Conservation (phyloP, 2,888 invertebrate genomes). For the Prosopocoilus inquinatus region DNA sequence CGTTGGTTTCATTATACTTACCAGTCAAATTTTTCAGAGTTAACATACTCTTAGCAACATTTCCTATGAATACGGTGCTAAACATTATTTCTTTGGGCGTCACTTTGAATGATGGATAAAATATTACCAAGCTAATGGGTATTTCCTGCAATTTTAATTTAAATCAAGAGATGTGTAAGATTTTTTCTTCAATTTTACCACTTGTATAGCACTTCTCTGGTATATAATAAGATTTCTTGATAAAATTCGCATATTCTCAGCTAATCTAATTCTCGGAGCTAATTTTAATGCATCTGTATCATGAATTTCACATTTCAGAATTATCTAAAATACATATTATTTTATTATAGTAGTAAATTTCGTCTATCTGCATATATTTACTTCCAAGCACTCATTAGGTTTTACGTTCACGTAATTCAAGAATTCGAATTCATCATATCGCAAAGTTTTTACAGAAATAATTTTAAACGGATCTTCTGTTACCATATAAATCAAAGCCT, state of each 20-base stretch:
- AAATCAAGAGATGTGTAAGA: background rate
- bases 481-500: slow-evolving; percentile 27
- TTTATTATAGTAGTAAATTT: background rate
- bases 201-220: no score
- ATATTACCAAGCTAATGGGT: slow-evolving; percentile 31
- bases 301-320: no score
- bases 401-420: slow-evolving; percentile 9
- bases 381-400: slow-evolving; percentile 24
- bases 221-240: no score
- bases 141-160: slow-evolving; percentile 26
- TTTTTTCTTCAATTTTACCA: no score
- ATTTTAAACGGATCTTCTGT: slow-evolving; percentile 30
- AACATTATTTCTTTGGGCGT: slow-evolving; percentile 33
- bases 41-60: slow-evolving; percentile 29
- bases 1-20: slow-evolving; percentile 5
- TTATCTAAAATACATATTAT: no score
- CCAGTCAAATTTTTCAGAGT: slow-evolving; percentile 31
- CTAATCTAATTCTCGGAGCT: no score
- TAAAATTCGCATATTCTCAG: no score
- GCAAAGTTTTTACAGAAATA: slow-evolving; percentile 16
- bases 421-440: slow-evolving; percentile 11
- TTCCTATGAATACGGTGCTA: slow-evolving; percentile 31
- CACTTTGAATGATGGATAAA: slow-evolving; percentile 31
- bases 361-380: slow-evolving; percentile 8
- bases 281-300: no score